A percentile compares a stretch with the other conserved stretches of the same genome.
These are phyloP conservation scores for Anguilla rostrata DNA, from an alignment of 2,113 vertebrate genomes.

Conservation along the genomic window DNA sequence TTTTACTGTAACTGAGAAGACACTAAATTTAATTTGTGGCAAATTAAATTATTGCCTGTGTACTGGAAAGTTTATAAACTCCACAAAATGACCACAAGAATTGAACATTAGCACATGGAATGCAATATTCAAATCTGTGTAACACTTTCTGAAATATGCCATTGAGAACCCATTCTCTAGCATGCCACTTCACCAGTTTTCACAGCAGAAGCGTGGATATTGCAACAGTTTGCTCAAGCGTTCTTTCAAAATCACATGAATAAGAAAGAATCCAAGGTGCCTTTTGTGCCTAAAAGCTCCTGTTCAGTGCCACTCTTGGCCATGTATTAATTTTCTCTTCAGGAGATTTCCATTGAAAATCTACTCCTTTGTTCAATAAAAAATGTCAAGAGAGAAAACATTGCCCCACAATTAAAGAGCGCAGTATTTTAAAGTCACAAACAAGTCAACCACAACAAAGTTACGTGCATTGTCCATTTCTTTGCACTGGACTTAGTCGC, in stretches of 20 bases:
- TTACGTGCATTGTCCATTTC: background rate
- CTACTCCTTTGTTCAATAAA: background rate
- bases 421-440: background rate
- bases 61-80: too few species aligned
- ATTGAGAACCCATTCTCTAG: too few species aligned
- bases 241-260: background rate
- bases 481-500: background rate
- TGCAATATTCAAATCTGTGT: too few species aligned
- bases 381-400: background rate
- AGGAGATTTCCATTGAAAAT: background rate
- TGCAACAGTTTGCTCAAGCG: background rate
- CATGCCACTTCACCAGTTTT: too few species aligned
- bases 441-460: background rate
- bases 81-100: too few species aligned
- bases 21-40: too few species aligned
- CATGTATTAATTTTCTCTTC: background rate
- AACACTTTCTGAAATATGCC: too few species aligned
- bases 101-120: too few species aligned
- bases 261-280: background rate
- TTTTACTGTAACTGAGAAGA: too few species aligned
- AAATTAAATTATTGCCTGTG: too few species aligned
- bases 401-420: background rate
- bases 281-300: background rate
- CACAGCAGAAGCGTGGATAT: background rate
- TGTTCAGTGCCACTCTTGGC: background rate